These are phyloP conservation scores for Drosophila pegasa DNA, from an alignment of 2,888 invertebrate species.

Conservation along the genomic window DNA sequence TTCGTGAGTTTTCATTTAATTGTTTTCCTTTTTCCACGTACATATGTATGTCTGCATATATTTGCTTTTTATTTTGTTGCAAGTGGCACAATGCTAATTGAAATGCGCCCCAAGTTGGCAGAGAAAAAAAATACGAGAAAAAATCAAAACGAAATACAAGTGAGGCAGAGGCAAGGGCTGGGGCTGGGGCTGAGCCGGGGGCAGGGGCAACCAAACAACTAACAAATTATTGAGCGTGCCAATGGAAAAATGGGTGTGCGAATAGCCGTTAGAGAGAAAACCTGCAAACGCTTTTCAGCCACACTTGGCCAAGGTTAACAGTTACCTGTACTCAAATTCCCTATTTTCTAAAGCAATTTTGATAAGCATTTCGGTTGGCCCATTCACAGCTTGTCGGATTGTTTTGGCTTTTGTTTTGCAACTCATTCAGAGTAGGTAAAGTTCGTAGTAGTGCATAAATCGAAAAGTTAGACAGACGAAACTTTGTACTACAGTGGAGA, in stretches of 20 bases:
- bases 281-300: slow-evolving; percentile 11
- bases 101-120: slow-evolving; percentile 39
- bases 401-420: background rate
- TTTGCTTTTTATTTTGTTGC: slow-evolving; percentile 20
- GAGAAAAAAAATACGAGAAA: slow-evolving; percentile 16
- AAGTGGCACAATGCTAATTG: slow-evolving; percentile 56
- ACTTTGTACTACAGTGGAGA: too few species aligned
- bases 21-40: slow-evolving; percentile 15
- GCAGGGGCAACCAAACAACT: slow-evolving; percentile 8
- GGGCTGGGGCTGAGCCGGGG: background rate
- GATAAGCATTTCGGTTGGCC: slow-evolving; percentile 4
- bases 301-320: slow-evolving; percentile 27
- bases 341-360: slow-evolving; percentile 17
- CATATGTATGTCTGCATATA: background rate
- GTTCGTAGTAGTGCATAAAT: background rate
- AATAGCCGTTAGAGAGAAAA: slow-evolving; percentile 23
- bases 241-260: slow-evolving; percentile 23
- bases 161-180: background rate
- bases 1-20: slow-evolving; percentile 41
- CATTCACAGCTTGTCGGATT: background rate
- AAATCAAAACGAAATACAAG: slow-evolving; percentile 17
- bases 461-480: background rate
- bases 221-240: slow-evolving; percentile 44
- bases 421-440: background rate
- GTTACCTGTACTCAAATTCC: slow-evolving; percentile 41